Percentiles rank a stretch among this genome's conserved stretches.
Evolutionary conservation across 2,113 vertebrate species (phyloP).

Genomic region (Hemiscyllium ocellatum): DNA sequence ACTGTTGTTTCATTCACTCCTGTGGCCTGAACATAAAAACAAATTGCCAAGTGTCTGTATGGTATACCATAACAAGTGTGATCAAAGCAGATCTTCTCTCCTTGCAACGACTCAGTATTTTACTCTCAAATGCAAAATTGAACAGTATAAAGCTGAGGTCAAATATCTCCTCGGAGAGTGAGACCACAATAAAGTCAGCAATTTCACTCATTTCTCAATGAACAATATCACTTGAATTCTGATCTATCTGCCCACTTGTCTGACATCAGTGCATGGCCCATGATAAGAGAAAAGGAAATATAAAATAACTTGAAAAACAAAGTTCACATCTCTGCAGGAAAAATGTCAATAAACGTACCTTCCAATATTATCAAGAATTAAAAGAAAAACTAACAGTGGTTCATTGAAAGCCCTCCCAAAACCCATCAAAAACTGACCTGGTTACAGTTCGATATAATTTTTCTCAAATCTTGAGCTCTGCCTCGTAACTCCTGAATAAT

Average conservation of each 20-base stretch:
- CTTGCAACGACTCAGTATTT: background rate
- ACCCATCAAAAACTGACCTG: too few relatives aligned
- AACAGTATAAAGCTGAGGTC: background rate
- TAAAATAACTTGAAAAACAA: too few relatives aligned
- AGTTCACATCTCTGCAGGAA: too few relatives aligned
- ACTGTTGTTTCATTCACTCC: background rate
- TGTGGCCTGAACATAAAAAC: background rate
- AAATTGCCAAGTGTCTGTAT: background rate
- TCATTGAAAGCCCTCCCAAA: too few relatives aligned
- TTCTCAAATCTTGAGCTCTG: too few relatives aligned
- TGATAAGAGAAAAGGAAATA: background rate
- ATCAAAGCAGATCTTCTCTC: background rate
- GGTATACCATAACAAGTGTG: background rate
- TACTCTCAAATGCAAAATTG: background rate
- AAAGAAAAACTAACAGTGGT: too few relatives aligned
- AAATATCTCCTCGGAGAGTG: background rate
- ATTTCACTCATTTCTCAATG: background rate
- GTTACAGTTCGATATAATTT: too few relatives aligned
- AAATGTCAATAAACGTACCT: too few relatives aligned
- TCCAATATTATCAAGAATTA: too few relatives aligned
- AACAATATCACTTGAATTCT: background rate
- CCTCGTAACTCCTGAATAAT: too few relatives aligned
- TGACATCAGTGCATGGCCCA: background rate
- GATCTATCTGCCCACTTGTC: background rate
- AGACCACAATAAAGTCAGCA: background rate